phyloP scores from a whole-genome alignment of 2,888 invertebrate genomes.

The Pseudococcus viburni region DNA sequence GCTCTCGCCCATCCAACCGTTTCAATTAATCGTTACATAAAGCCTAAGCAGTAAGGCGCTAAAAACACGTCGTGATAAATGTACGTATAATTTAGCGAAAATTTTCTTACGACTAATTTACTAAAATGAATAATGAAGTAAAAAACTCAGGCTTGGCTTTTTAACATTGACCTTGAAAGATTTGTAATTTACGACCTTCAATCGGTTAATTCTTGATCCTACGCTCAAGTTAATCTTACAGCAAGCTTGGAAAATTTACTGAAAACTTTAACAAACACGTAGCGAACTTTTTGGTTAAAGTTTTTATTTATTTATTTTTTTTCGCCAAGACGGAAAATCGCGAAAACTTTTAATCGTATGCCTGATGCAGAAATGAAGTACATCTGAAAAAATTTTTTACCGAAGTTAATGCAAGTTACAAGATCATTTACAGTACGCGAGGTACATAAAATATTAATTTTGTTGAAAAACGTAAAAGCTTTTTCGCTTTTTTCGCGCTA shows the following conservation, averaged over 20 bases:
- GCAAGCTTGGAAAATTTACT: constrained; percentile 51
- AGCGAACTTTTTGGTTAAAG: constrained; percentile 48
- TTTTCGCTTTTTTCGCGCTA: constrained; percentile 39
- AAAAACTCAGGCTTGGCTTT: constrained; percentile 18
- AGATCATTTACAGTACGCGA: constrained; percentile 57
- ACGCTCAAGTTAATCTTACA: constrained; percentile 53
- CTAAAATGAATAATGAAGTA: constrained; percentile 42
- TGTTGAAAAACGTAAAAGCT: constrained; percentile 51
- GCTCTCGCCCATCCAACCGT: not conserved
- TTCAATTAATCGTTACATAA: constrained; percentile 27
- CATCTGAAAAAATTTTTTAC: constrained; percentile 38
- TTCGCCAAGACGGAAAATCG: constrained; percentile 44
- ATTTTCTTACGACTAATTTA: constrained; percentile 44
- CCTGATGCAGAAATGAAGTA: constrained; percentile 58
- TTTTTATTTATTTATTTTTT: constrained; percentile 52
- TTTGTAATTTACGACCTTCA: constrained; percentile 57
- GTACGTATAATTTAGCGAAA: constrained; percentile 32
- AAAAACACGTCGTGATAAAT: constrained; percentile 19
- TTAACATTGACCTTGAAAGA: constrained; percentile 46
- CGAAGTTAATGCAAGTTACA: constrained; percentile 46
- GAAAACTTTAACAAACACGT: constrained; percentile 53
- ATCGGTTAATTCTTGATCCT: constrained; percentile 42
- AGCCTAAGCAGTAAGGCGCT: not conserved
- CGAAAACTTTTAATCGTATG: constrained; percentile 56
- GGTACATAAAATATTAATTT: constrained; percentile 57